Base-by-base conservation (phyloP, 2,888 invertebrate genomes). In the Sarcophaga subvicina region DNA sequence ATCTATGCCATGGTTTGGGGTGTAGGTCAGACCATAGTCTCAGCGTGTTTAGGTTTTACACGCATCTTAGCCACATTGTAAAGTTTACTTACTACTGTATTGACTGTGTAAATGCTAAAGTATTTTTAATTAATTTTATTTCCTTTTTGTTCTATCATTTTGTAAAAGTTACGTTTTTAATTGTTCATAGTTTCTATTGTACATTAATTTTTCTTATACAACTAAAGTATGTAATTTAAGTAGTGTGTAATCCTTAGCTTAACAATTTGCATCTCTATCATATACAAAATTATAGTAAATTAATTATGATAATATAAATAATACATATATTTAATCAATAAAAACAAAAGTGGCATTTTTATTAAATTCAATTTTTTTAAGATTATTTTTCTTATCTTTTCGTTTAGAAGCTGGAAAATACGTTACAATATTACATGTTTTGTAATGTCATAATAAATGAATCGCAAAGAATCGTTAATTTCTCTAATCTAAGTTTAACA, bases 1-100 rank as follows among this genome's bases (percentile, higher is more conserved):
- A 95, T 98, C 85, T 98, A 98, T 93, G 98, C 98, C 78, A 95
- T 98, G 94, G 95, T 98, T 89, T 99, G 98, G 98, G 99, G 99
- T 81, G 96, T 98, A 77, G 98, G 98, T 88, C 98, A 98, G 94
- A 99, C 99, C 79, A 95, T 98, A 88, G 94, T 98, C 69, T 97
- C 98, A 72, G 97, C 97, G 88, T 97, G 98, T 90, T 96, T 99
- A 91, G 98, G 98, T 83, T 98, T 98, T 93, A 98, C 98, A 86
- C 95, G 98, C 92, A 98, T 99, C 90, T 94, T 99, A 91, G 98
- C 98, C 77, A 98, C 98, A 82, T 95, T 98, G 91, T 98, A 96
- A 96, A 89, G 66, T 76, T 59, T 27, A n/a, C 8, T 27, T 54
- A 62, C 45, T 54, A 25, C 49, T 60, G 4, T 66, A 22, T 14